Evolutionary conservation across 2,113 vertebrate species (phyloP).

Genomic region (Emydocephalus ijimae): DNA sequence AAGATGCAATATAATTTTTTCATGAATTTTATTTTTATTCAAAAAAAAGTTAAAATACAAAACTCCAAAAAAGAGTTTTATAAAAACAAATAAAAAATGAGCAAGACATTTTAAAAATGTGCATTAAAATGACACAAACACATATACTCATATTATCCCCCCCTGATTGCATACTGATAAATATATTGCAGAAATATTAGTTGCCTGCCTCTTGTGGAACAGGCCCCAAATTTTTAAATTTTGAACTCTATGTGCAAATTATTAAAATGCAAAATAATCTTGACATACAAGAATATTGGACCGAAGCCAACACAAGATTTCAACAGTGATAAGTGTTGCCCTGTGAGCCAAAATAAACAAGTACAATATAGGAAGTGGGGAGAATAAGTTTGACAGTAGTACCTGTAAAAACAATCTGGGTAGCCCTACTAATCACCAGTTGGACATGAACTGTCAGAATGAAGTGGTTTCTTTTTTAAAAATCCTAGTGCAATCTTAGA

Average conservation of each 20-base stretch:
- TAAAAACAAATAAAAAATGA: background rate
- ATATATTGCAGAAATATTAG: background rate
- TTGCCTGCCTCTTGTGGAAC: background rate
- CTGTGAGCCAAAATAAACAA: background rate
- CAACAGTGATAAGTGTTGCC: background rate
- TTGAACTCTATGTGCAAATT: background rate
- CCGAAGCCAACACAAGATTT: background rate
- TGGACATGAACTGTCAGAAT: background rate
- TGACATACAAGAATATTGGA: background rate
- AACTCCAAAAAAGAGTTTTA: background rate
- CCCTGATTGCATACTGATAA: background rate
- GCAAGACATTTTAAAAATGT: background rate
- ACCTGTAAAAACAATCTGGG: background rate
- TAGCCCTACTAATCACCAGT: background rate
- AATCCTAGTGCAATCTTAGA: background rate
- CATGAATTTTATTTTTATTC: background rate
- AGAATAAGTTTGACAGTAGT: background rate
- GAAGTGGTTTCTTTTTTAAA: background rate
- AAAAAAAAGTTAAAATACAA: background rate
- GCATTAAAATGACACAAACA: background rate
- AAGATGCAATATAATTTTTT: background rate
- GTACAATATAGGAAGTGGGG: no score
- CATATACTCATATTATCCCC: background rate
- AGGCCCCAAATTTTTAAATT: background rate
- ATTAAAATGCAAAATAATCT: background rate